Percentiles rank a stretch among this genome's conserved stretches.
Conservation (phyloP, 2,113 vertebrate genomes). For the Colistium nudipinnis region DNA sequence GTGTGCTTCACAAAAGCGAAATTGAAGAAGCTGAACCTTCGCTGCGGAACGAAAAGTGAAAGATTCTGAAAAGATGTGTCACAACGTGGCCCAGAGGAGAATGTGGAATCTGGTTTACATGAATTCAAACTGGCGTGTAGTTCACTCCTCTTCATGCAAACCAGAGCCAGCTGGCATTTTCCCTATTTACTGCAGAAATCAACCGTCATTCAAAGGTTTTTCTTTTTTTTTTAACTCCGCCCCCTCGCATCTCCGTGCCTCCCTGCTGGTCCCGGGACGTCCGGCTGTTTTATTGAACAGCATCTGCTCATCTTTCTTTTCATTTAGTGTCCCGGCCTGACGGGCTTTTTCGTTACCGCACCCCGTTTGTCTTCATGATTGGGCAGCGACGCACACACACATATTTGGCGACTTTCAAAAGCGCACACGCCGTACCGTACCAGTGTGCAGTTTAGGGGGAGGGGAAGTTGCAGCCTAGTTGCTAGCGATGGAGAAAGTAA, state of each 20-base stretch:
- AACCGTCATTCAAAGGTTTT: conserved; percentile 16
- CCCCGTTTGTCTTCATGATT: conserved; percentile 73
- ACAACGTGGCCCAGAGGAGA: not conserved
- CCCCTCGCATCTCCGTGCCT: conserved; percentile 35
- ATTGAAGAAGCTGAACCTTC: conserved; percentile 4
- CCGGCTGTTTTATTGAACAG: conserved; percentile 62
- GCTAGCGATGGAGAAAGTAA: conserved; percentile 15
- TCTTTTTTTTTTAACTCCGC: not conserved
- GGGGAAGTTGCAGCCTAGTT: not conserved
- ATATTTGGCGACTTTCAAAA: conserved; percentile 5
- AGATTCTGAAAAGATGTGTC: not conserved
- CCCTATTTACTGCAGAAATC: too few species aligned
- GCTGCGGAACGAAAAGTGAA: not conserved
- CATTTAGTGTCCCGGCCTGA: conserved; percentile 58
- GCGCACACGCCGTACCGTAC: not conserved
- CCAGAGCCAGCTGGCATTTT: not conserved
- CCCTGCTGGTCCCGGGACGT: conserved; percentile 19
- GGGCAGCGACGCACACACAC: conserved; percentile 28
- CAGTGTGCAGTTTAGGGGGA: not conserved
- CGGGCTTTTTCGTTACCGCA: conserved; percentile 55
- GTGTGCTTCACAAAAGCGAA: too few species aligned
- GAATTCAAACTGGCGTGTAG: not conserved
- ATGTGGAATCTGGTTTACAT: not conserved
- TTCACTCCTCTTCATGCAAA: not conserved
- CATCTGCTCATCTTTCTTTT: conserved; percentile 65